Conservation (phyloP, 1,140 invertebrate species). For the Chironomus tepperi region DNA sequence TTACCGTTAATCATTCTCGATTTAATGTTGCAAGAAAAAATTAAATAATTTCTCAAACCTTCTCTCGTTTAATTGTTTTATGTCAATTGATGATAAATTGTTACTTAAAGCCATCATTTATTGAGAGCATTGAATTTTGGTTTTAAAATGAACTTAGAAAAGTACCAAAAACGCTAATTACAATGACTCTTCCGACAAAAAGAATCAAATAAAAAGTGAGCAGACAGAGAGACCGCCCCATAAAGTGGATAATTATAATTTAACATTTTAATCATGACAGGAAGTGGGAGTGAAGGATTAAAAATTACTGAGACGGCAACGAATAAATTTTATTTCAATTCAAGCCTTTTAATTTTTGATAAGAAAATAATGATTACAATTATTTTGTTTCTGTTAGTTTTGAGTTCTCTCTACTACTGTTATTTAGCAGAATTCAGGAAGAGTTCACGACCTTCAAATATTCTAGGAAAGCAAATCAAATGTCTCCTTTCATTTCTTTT, state of each 20-base stretch:
- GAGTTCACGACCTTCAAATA: too few relatives aligned
- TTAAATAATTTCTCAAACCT: background rate
- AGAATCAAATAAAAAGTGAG: too few relatives aligned
- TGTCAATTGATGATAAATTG: background rate
- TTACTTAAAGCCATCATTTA: too few relatives aligned
- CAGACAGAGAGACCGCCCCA: background rate
- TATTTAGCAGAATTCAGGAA: too few relatives aligned
- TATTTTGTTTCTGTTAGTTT: too few relatives aligned
- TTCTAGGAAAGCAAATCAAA: too few relatives aligned
- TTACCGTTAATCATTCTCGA: background rate
- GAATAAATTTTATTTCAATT: background rate
- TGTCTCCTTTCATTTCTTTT: too few relatives aligned
- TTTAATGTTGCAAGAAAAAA: background rate
- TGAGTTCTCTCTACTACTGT: too few relatives aligned
- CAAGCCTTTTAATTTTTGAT: slow-evolving; percentile 31
- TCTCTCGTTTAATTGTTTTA: background rate
- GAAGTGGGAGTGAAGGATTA: background rate
- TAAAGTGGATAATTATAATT: slow-evolving; percentile 1
- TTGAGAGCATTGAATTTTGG: too few relatives aligned
- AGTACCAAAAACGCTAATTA: too few relatives aligned
- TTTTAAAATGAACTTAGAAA: too few relatives aligned
- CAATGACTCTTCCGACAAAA: too few relatives aligned
- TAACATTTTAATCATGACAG: background rate
- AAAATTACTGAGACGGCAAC: background rate
- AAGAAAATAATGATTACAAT: slow-evolving; percentile 16